Percentiles rank a stretch among this genome's conserved stretches.
Evolutionary conservation across 2,113 vertebrate species (phyloP).

Genomic region (Macrotis lagotis): DNA sequence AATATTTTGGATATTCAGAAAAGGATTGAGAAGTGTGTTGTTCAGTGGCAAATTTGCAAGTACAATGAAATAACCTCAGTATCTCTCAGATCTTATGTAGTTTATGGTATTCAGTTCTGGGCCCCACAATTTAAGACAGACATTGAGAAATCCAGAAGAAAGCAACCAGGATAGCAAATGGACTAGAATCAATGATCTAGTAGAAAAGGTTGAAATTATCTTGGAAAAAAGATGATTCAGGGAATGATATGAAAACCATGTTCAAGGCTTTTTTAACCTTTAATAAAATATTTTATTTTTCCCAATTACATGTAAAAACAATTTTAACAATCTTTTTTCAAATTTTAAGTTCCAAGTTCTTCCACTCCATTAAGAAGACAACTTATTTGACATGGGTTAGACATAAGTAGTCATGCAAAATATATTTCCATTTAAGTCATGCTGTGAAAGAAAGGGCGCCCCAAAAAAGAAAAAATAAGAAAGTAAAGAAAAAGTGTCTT

Average conservation of each 20-base stretch:
- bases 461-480: too few relatives aligned
- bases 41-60: background rate
- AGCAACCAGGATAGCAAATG: background rate
- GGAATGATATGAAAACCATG: background rate
- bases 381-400: too few relatives aligned
- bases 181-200: background rate
- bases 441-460: too few relatives aligned
- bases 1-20: background rate
- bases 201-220: background rate
- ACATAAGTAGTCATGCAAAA: too few relatives aligned
- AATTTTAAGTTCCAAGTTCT: too few relatives aligned
- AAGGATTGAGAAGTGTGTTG: background rate
- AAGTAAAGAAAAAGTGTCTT: too few relatives aligned
- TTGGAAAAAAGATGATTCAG: background rate
- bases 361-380: too few relatives aligned
- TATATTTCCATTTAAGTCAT: too few relatives aligned
- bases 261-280: background rate
- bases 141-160: background rate
- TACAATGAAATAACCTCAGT: background rate
- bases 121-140: background rate
- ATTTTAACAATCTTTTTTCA: too few relatives aligned
- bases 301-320: too few relatives aligned
- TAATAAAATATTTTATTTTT: too few relatives aligned
- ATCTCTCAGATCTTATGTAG: background rate
- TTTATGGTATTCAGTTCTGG: background rate